Conservation (phyloP, 2,888 invertebrate species). For the Sabatieria punctata region DNA sequence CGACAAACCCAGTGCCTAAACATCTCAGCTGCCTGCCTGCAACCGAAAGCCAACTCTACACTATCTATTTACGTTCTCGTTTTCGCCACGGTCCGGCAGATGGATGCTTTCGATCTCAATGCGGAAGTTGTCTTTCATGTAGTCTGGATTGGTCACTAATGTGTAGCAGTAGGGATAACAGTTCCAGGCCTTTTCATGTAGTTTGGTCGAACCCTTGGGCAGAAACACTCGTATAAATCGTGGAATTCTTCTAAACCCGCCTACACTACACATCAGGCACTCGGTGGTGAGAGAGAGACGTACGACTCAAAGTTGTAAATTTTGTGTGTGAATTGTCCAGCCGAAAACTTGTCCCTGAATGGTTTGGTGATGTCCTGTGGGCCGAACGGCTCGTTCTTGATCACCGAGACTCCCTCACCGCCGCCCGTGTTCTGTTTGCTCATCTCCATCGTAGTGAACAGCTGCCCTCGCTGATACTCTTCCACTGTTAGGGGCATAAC, state of each 20-base stretch:
- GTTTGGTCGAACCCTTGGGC: no score
- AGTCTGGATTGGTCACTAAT: conserved; percentile 42
- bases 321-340: neutral
- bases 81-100: conserved; percentile 48
- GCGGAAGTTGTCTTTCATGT: conserved; percentile 82
- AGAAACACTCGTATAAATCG: no score
- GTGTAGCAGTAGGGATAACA: no score
- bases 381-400: neutral
- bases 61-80: neutral
- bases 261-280: neutral
- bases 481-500: no score
- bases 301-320: neutral
- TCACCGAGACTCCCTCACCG: neutral
- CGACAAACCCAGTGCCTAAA: no score
- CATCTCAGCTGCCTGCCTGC: no score
- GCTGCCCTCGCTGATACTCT: neutral
- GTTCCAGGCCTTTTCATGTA: no score
- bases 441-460: neutral
- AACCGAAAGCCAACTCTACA: no score
- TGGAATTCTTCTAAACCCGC: neutral
- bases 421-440: neutral
- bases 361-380: neutral
- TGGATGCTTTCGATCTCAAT: conserved; percentile 91
- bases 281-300: neutral
- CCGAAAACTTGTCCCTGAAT: neutral